Conservation (phyloP, 2,797 vertebrate genomes). For the Lophius americanus region DNA sequence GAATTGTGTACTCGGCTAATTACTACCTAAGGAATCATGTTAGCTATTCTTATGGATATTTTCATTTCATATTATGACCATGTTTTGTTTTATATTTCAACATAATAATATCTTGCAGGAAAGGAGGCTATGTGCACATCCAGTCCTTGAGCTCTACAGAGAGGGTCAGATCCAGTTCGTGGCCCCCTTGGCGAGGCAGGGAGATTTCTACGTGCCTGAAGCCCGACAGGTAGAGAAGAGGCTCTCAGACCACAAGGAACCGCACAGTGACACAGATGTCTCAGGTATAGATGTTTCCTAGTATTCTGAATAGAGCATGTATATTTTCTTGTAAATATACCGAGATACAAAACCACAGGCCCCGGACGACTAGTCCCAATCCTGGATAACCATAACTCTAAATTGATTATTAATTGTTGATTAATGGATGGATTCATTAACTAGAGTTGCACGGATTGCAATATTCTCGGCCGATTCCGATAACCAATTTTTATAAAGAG, state of each 20-base stretch:
- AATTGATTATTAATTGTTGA: too few species aligned
- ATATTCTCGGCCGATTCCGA: too few species aligned
- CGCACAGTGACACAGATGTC: slow-evolving; percentile 81
- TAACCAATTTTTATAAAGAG: too few species aligned
- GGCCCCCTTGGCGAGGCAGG: slow-evolving; percentile 89
- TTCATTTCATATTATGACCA: neutral
- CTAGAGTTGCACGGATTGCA: too few species aligned
- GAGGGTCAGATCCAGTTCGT: slow-evolving; percentile 89
- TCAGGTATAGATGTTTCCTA: slow-evolving; percentile 81
- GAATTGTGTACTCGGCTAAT: neutral
- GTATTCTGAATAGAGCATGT: neutral
- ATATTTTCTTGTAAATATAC: neutral
- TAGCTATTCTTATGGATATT: neutral
- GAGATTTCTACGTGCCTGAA: slow-evolving; percentile 94
- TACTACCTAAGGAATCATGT: neutral
- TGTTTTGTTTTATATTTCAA: neutral
- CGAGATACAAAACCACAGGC: neutral
- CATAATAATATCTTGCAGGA: slow-evolving; percentile 75
- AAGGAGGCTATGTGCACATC: slow-evolving; percentile 90
- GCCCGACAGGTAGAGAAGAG: slow-evolving; percentile 83
- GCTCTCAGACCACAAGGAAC: slow-evolving; percentile 70
- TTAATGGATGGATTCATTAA: too few species aligned
- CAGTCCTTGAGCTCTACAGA: slow-evolving; percentile 92
- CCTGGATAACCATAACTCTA: too few species aligned
- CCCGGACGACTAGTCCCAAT: too few species aligned